A percentile compares a stretch with the other conserved stretches of the same genome.
These are phyloP conservation scores for Gnathonemus longibarbis DNA, from an alignment of 2,113 vertebrate species.

Conservation along the genomic window DNA sequence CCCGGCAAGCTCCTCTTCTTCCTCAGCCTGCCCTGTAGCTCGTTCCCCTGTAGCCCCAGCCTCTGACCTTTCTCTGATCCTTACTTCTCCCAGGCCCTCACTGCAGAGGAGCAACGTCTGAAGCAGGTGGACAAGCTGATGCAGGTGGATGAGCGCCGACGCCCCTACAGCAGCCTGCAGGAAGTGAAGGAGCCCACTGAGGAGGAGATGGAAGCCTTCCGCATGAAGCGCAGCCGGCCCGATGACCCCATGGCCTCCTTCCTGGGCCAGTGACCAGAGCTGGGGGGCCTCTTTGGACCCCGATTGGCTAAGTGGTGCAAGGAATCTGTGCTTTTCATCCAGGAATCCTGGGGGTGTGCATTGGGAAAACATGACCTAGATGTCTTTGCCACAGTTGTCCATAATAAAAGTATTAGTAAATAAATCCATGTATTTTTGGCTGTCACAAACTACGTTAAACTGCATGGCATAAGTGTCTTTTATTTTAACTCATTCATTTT, in stretches of 20 bases:
- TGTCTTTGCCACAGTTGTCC: not conserved
- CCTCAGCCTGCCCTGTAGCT: not conserved
- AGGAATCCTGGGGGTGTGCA: not conserved
- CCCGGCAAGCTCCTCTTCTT: not conserved
- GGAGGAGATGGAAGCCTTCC: conserved; percentile 95
- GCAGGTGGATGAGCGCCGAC: conserved; percentile 87
- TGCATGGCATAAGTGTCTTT: too few species aligned
- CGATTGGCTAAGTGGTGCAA: not conserved
- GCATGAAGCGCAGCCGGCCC: conserved; percentile 80
- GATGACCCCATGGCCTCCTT: conserved; percentile 97
- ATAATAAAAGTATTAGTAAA: not conserved
- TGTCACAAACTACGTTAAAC: not conserved
- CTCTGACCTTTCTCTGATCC: not conserved
- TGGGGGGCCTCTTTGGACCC: not conserved
- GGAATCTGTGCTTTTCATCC: not conserved
- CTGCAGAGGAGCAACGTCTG: conserved; percentile 84
- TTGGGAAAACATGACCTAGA: not conserved
- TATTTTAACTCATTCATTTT: not conserved
- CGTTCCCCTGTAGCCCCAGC: not conserved
- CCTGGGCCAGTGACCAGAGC: conserved; percentile 67
- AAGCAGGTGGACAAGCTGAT: conserved; percentile 78
- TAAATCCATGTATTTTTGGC: not conserved
- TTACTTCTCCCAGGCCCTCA: conserved; percentile 68
- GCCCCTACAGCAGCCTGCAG: conserved; percentile 77
- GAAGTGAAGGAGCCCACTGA: conserved; percentile 85